Evolutionary conservation across 2,797 vertebrate genomes (phyloP).

Genomic region (Dendrocincla fuliginosa): DNA sequence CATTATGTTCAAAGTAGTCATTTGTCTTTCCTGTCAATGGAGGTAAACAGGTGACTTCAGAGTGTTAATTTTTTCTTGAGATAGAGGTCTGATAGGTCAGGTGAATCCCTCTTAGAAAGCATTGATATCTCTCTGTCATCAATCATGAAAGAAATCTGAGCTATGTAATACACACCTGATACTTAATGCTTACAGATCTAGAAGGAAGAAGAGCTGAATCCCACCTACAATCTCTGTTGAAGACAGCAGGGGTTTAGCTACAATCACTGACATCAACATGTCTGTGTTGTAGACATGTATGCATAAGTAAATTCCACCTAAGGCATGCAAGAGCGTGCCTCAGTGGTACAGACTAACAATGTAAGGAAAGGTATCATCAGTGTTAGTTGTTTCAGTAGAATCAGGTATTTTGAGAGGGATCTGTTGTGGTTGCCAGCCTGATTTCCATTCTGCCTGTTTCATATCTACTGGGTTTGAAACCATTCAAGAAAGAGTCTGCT

Average conservation of each 20-base stretch:
- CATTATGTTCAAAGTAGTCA: neutral
- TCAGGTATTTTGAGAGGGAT: neutral
- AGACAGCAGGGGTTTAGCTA: neutral
- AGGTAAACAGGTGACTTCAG: neutral
- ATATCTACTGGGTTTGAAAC: neutral
- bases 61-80: neutral
- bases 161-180: neutral
- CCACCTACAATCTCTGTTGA: neutral
- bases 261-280: neutral
- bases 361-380: neutral
- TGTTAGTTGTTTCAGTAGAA: neutral
- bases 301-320: neutral
- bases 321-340: neutral
- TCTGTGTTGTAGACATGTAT: fast-evolving
- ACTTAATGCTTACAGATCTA: neutral
- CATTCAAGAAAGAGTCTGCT: neutral
- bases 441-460: neutral
- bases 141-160: neutral
- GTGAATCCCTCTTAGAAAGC: neutral
- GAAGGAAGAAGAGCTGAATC: neutral
- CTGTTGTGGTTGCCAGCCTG: neutral
- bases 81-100: neutral
- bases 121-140: neutral
- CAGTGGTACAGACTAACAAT: neutral
- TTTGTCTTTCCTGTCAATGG: neutral